A percentile compares a stretch with the other conserved stretches of the same genome.
These are phyloP conservation scores for Martes martes DNA, from an alignment of 2,113 vertebrate species.

Conservation along the genomic window DNA sequence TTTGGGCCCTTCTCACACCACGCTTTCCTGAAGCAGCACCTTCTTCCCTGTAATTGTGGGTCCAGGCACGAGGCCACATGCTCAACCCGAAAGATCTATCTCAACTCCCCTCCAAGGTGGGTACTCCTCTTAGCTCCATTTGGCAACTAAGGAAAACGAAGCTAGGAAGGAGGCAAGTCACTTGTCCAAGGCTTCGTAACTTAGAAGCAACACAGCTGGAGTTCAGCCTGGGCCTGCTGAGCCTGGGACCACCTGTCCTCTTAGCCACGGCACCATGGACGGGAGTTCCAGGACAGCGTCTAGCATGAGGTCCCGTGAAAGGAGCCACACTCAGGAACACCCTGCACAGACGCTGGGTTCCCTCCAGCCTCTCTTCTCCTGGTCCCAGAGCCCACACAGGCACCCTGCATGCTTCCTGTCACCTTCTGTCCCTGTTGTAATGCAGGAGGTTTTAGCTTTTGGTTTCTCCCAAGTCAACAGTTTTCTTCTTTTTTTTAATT, in stretches of 20 bases:
- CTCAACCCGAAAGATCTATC: background rate
- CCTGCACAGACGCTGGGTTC: too few species aligned
- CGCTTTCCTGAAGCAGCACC: background rate
- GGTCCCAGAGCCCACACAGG: accelerated
- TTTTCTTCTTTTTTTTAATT: background rate
- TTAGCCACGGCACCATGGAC: background rate
- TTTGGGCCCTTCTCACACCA: background rate
- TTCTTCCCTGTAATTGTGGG: background rate
- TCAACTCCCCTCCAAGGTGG: background rate
- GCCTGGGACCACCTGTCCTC: background rate
- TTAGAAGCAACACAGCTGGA: background rate
- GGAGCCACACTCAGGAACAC: background rate
- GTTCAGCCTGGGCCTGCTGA: background rate
- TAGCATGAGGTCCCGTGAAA: background rate
- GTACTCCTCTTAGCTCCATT: background rate
- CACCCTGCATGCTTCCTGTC: background rate
- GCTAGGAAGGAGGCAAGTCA: background rate
- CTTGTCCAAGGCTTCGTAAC: background rate
- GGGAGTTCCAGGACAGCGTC: background rate
- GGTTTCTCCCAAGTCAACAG: background rate
- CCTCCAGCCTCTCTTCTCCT: background rate
- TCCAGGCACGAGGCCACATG: background rate
- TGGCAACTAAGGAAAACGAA: background rate
- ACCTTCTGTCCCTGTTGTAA: accelerated
- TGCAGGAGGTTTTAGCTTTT: background rate